Conservation (phyloP, 1,140 invertebrate genomes). For the Zeugodacus cucurbitae region DNA sequence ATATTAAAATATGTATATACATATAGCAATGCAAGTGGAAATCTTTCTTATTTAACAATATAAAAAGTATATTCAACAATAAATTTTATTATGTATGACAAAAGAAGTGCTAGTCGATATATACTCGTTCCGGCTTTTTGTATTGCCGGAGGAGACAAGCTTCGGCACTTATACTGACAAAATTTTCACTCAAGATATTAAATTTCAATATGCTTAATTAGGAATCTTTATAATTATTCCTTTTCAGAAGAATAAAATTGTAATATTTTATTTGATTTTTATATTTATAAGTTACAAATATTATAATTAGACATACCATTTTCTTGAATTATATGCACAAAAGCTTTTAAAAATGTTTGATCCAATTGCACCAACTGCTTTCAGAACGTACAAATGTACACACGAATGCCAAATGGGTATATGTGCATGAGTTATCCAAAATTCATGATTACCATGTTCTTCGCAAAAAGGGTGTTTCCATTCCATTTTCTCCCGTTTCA, state of each 20-base stretch:
- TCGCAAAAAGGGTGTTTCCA: slow-evolving; percentile 25
- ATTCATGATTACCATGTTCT: slow-evolving; percentile 21
- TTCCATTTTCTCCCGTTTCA: slow-evolving; percentile 27
- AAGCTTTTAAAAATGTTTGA: not conserved
- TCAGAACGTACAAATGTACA: slow-evolving; percentile 34
- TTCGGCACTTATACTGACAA: not conserved
- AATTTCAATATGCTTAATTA: not conserved
- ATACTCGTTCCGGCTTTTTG: not conserved
- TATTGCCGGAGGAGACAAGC: not conserved
- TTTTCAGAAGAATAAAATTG: not conserved
- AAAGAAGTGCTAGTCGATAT: not conserved
- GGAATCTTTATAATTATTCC: not conserved
- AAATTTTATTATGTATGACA: not conserved
- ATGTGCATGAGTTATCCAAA: slow-evolving; percentile 33
- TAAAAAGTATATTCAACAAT: not conserved
- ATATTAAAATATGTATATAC: not conserved
- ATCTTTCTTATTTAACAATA: not conserved
- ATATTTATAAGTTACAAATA: not conserved
- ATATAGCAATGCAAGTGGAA: too few species aligned
- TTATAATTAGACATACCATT: slow-evolving; percentile 4
- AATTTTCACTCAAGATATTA: slow-evolving; percentile 30
- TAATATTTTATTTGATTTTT: not conserved
- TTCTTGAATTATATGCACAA: slow-evolving; percentile 5
- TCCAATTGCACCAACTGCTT: slow-evolving; percentile 28
- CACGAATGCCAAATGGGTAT: slow-evolving; percentile 18